These are phyloP conservation scores for Nothoprocta pentlandii DNA, from an alignment of 2,113 vertebrate genomes.

Conservation along the genomic window DNA sequence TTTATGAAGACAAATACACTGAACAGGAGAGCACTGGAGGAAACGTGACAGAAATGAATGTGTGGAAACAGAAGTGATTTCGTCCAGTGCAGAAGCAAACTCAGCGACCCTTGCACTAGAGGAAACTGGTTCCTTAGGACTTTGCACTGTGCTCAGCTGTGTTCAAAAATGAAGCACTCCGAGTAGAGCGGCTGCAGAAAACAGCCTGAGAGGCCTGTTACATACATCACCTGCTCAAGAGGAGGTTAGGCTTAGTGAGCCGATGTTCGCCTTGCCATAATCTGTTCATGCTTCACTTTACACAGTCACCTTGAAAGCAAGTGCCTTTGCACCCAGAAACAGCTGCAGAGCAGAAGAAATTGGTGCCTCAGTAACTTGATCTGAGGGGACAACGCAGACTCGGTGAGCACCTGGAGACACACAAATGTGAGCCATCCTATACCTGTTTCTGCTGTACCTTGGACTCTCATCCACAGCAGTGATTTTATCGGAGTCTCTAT, in stretches of 20 bases:
- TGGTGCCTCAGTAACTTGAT: background rate
- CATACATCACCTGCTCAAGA: background rate
- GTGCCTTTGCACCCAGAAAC: background rate
- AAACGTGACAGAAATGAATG: background rate
- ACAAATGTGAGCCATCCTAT: background rate
- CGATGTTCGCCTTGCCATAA: background rate
- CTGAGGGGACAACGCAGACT: background rate
- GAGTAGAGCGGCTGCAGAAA: background rate
- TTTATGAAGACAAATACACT: background rate
- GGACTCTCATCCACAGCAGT: background rate
- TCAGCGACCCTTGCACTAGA: background rate
- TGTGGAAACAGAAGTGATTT: background rate
- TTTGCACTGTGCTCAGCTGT: background rate
- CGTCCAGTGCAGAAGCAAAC: background rate
- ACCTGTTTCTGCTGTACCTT: background rate
- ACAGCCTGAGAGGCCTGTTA: background rate
- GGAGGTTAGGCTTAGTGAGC: background rate
- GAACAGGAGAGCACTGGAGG: background rate
- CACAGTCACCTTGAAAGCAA: background rate
- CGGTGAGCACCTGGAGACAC: background rate
- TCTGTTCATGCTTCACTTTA: background rate
- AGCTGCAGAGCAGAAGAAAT: background rate
- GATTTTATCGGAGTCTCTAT: background rate
- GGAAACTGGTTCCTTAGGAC: background rate
- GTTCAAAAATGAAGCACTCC: accelerated